Evolutionary conservation across 2,888 invertebrate species (phyloP), one percentile per base, ranked within the genome.

Genomic region (Zygaena filipendulae): DNA sequence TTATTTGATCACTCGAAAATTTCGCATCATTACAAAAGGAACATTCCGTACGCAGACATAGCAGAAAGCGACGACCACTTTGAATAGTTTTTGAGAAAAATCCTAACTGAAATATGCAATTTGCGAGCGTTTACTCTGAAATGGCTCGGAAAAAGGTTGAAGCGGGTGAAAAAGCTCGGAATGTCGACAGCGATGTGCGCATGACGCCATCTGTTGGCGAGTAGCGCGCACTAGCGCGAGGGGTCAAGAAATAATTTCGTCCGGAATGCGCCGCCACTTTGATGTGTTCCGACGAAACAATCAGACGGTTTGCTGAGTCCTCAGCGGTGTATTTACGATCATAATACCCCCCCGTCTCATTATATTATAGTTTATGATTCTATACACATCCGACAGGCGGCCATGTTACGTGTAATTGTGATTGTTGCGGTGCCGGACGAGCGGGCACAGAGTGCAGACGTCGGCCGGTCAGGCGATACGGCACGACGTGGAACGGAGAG

Each of bases 291-390:
- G 69, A 72, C 74, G 71, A 69, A 69, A 75, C 71, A 77, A 79
- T 79, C 79, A 75, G 68, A 49, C 66, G 74, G n/a, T n/a, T n/a
- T n/a, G n/a, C n/a, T n/a, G n/a, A n/a, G n/a, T 67, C 66, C 66
- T 77, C 77, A 75, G 69, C 58, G 68, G 59, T 68, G 72, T 77
- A 77, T 79, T 79, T 77, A 77, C 68, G 74, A 75, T 77, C 75
- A 74, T 77, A 77, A 77, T 75, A 77, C 74, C 60, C 56, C 74
- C 60, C 56, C 58, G 69, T 62, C 69, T 70, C 69, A 64, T 75
- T 75, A 74, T 75, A 64, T n/a, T n/a, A n/a, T 66, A 69, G 62
- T 69, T 72, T 72, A 75, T 74, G 68, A 75, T 71, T 69, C 71
- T 71, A 63, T 75, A 68, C 66, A 55, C 62, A 63, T 61, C 54